phyloP scores from a whole-genome alignment of 1,140 invertebrate genomes.

The Ceratina australensis region DNA sequence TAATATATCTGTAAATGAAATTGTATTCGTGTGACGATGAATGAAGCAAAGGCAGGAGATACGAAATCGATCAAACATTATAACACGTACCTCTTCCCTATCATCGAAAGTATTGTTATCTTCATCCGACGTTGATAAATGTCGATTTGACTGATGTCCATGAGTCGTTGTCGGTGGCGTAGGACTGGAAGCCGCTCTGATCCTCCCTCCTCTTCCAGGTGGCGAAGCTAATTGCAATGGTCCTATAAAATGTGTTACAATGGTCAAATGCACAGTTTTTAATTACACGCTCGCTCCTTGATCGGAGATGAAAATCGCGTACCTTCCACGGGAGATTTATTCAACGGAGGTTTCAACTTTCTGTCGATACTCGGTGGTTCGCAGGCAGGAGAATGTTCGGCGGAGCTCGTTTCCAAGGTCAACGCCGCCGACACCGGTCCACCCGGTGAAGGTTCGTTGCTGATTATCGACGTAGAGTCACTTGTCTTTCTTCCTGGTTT shows the following conservation, averaged over 20 bases:
- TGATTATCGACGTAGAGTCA: slow-evolving; percentile 80
- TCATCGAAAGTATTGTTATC: slow-evolving; percentile 74
- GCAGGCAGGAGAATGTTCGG: slow-evolving; percentile 75
- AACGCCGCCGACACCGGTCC: slow-evolving; percentile 56
- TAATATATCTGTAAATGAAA: slow-evolving; percentile 75
- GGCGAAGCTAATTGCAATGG: slow-evolving; percentile 75
- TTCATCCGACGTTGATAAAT: slow-evolving; percentile 75
- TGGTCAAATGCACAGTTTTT: no score
- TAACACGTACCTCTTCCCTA: slow-evolving; percentile 71
- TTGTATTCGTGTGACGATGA: slow-evolving; percentile 26
- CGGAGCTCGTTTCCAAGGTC: slow-evolving; percentile 67
- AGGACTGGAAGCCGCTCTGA: slow-evolving; percentile 80
- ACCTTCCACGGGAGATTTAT: slow-evolving; percentile 72
- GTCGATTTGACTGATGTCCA: slow-evolving; percentile 60
- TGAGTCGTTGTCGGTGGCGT: slow-evolving; percentile 70
- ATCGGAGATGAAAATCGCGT: slow-evolving; percentile 6
- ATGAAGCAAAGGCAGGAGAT: background rate
- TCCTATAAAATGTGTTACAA: slow-evolving; percentile 46
- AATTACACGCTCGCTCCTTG: background rate
- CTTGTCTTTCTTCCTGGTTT: slow-evolving; percentile 86
- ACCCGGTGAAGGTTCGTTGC: slow-evolving; percentile 76
- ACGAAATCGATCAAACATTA: background rate
- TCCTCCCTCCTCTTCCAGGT: slow-evolving; percentile 75
- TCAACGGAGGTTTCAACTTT: slow-evolving; percentile 79
- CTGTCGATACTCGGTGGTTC: slow-evolving; percentile 81